Base-by-base conservation (phyloP, 2,113 vertebrate species). In the Actenoides hombroni region DNA sequence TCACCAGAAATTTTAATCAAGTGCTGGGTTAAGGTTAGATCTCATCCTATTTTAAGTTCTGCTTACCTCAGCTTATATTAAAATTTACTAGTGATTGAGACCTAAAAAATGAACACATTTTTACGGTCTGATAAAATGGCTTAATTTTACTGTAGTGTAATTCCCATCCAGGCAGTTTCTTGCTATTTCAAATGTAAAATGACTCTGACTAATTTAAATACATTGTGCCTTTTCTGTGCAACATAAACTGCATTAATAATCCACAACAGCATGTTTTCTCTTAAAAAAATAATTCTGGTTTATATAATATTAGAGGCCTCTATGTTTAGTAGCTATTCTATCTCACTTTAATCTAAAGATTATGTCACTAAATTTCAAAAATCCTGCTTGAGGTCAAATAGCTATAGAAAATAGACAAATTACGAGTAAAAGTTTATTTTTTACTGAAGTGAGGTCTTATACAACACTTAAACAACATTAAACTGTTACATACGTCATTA, bases 1-100 rank as follows among this genome's bases (percentile, higher is more conserved):
- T 91, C 67, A 71, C 74, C 57, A 76, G 82, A 95, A 94, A 87
- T 83, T 82, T 79, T 85, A 95, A 93, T 82, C 67, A 95, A 93
- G 63, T 76, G 12, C 75, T 87, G 6, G 31, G 33, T 70, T 94
- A 94, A 92, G 81, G 61, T 76, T 76, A 67, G 26, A 71, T 44
- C 40, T 71, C 76, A 88, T 64, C 53, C 71, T 64, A 85, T 42
- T 86, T 84, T 71, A 91, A 87, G 20, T 76, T 95, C 79, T 85
- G 84, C 84, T 83, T 90, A 93, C 29, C 57, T 90, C 82, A 85
- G 85, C 78, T 85, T 69, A 42, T 68, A 87, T 68, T 51, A 75
- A 93, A 89, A 90, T 87, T 71, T 85, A 75, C 46, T 84, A 78
- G 60, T 76, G 65, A 84, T 48, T 91, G 74, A 94, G 42, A 88